phyloP scores from a whole-genome alignment of 2,797 vertebrate genomes.

The Dermochelys coriacea region DNA sequence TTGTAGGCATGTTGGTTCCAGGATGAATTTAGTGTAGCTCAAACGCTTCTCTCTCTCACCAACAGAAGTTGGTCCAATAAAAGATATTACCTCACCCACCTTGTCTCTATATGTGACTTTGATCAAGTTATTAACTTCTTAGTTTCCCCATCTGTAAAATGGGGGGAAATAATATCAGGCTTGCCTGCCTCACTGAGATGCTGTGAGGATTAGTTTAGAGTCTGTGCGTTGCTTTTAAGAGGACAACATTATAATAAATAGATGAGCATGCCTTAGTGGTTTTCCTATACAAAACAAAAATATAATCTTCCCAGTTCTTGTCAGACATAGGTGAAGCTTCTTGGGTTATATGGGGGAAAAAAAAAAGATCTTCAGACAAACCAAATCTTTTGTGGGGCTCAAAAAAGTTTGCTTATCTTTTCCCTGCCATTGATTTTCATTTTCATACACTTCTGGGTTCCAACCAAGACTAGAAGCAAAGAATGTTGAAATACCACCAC shows the following conservation, averaged over 20 bases:
- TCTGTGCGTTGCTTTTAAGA: not conserved
- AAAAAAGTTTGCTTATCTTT: too few relatives aligned
- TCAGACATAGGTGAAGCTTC: too few relatives aligned
- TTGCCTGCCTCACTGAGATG: not conserved
- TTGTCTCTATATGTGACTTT: not conserved
- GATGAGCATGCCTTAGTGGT: not conserved
- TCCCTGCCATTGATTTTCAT: not conserved
- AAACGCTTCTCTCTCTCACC: too few relatives aligned
- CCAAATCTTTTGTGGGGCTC: not conserved
- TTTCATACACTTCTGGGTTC: not conserved
- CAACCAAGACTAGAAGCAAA: not conserved
- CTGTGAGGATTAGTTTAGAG: not conserved
- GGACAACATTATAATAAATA: not conserved
- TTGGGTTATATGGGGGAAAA: too few relatives aligned
- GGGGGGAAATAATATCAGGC: not conserved
- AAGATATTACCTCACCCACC: not conserved
- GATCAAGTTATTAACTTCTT: not conserved
- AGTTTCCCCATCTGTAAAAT: not conserved
- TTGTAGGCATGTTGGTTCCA: too few relatives aligned
- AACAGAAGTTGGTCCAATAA: not conserved
- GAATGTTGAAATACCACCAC: not conserved
- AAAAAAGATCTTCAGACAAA: not conserved
- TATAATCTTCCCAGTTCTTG: too few relatives aligned
- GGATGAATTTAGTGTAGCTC: too few relatives aligned
- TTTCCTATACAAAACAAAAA: too few relatives aligned